Conservation (phyloP, 2,797 vertebrate species). For the Rallus crepitans region DNA sequence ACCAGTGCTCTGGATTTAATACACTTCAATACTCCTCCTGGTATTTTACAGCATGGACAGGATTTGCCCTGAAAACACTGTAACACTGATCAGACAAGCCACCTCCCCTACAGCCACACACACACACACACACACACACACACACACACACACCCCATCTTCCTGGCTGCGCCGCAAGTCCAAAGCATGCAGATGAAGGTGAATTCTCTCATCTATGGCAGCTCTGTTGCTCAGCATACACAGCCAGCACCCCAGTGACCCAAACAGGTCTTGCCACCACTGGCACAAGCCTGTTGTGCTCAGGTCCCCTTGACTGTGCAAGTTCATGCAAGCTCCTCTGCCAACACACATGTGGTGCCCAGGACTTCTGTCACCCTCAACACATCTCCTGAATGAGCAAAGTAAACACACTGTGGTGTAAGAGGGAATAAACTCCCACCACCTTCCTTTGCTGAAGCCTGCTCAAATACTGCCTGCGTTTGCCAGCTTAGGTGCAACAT, state of each 20-base stretch:
- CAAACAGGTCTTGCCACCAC: fast-evolving
- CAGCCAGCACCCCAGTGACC: neutral
- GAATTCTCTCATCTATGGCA: neutral
- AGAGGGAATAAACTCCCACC: neutral
- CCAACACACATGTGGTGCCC: neutral
- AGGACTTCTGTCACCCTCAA: neutral
- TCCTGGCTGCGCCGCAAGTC: neutral
- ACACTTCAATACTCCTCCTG: neutral
- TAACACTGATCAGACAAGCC: neutral
- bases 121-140: fast-evolving
- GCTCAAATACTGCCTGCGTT: neutral
- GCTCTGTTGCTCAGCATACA: neutral
- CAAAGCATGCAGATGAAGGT: neutral
- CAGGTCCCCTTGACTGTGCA: neutral
- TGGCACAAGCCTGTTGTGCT: neutral
- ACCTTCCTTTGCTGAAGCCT: neutral
- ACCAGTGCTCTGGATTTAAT: neutral
- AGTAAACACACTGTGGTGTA: neutral
- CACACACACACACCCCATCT: neutral
- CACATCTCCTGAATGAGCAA: neutral
- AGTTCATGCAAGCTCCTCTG: neutral
- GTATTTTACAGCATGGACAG: fast-evolving
- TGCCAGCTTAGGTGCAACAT: neutral
- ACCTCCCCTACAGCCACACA: neutral
- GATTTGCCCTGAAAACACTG: neutral